phyloP scores from a whole-genome alignment of 2,113 vertebrate species.

The Toxotes jaculatrix region DNA sequence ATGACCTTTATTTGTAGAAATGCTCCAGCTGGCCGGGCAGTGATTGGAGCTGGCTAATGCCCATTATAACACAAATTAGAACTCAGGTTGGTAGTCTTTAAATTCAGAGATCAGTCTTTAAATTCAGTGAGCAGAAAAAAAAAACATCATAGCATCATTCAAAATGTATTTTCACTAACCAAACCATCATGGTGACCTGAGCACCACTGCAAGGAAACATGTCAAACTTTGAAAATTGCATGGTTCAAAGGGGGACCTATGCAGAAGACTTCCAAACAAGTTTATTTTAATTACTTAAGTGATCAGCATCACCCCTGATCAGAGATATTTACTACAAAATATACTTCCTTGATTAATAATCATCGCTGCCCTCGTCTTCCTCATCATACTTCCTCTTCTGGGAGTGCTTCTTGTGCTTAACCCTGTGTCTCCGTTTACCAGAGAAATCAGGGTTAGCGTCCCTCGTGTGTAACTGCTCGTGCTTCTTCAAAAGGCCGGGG shows the following conservation, averaged over 20 bases:
- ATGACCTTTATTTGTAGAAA: neutral
- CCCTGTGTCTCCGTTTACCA: slow-evolving; percentile 67
- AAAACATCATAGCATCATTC: neutral
- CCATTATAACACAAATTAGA: neutral
- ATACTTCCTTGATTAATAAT: slow-evolving; percentile 57
- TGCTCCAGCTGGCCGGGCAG: neutral
- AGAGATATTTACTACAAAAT: neutral
- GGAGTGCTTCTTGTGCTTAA: slow-evolving; percentile 76
- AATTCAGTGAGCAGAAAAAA: slow-evolving; percentile 21
- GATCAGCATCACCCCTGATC: neutral
- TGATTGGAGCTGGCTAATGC: neutral
- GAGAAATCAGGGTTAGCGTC: slow-evolving; percentile 72
- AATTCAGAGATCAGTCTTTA: slow-evolving; percentile 1
- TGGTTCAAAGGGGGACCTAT: neutral
- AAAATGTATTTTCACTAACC: neutral
- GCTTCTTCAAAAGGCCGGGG: slow-evolving; percentile 78
- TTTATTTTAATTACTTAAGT: neutral
- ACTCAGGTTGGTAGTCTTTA: neutral
- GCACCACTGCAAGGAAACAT: neutral
- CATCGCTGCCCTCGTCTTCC: slow-evolving; percentile 77
- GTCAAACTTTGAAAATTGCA: neutral
- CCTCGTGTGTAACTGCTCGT: slow-evolving; percentile 71
- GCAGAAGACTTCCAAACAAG: neutral
- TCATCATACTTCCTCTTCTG: slow-evolving; percentile 79
- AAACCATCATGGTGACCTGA: neutral